Evolutionary conservation across 2,888 invertebrate species (phyloP).

Genomic region (Bruchidius siliquastri): DNA sequence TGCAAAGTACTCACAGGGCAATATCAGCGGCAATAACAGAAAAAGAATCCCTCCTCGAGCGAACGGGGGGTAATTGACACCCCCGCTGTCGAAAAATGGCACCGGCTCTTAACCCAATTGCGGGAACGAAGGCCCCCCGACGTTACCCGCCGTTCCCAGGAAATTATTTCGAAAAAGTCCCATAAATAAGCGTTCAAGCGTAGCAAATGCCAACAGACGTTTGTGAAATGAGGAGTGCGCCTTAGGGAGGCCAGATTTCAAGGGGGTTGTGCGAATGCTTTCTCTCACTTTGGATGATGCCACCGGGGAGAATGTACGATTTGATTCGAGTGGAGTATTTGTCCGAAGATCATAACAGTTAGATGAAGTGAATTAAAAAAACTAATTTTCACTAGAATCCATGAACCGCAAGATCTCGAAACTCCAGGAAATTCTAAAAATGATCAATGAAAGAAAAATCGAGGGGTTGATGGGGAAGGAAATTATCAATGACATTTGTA

Average conservation of each 20-base stretch:
- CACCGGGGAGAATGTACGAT: background rate
- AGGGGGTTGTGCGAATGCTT: background rate
- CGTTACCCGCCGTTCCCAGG: background rate
- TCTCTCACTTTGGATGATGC: background rate
- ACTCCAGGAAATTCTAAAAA: too few relatives aligned
- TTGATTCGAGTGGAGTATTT: background rate
- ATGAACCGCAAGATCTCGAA: too few relatives aligned
- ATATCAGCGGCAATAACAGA: background rate
- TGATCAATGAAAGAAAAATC: too few relatives aligned
- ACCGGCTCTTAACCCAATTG: conserved; percentile 1
- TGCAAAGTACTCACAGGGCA: background rate
- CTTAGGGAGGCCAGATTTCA: background rate
- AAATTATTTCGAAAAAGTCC: conserved; percentile 1
- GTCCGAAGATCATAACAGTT: too few relatives aligned
- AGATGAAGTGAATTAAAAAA: too few relatives aligned
- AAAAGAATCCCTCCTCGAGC: background rate
- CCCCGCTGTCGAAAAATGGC: background rate
- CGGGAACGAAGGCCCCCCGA: background rate
- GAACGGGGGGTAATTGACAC: background rate
- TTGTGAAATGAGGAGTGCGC: conserved; percentile 1
- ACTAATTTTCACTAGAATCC: too few relatives aligned
- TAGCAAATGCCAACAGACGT: conserved; percentile 1
- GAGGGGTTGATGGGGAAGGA: too few relatives aligned
- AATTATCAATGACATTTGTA: too few relatives aligned
- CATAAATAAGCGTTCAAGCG: conserved; percentile 3